phyloP scores from a whole-genome alignment of 1,140 invertebrate species.

The Mylabris phalerata region DNA sequence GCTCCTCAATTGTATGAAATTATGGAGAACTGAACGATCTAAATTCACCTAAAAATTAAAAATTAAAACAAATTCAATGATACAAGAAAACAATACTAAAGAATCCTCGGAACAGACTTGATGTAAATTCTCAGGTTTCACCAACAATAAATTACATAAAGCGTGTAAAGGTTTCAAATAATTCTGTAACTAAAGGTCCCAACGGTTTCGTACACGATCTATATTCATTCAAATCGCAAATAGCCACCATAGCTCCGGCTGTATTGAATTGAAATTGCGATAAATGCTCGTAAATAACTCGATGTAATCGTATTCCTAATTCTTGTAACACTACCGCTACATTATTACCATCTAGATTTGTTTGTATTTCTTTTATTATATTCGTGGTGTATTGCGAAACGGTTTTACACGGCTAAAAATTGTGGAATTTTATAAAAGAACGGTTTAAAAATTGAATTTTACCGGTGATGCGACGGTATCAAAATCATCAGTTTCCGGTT shows the following conservation, averaged over 20 bases:
- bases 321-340: constrained; percentile 79
- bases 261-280: constrained; percentile 94
- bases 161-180: constrained; percentile 95
- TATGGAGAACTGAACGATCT: constrained; percentile 78
- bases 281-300: constrained; percentile 93
- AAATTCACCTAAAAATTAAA: constrained; percentile 65
- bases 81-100: constrained; percentile 56
- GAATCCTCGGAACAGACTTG: constrained; percentile 93
- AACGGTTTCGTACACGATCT: constrained; percentile 54
- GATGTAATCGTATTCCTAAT: constrained; percentile 83
- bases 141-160: constrained; percentile 90
- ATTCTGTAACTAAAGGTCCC: constrained; percentile 68
- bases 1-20: constrained; percentile 87
- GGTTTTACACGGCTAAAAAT: constrained; percentile 72
- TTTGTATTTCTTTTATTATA: constrained; percentile 71
- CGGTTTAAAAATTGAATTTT: constrained; percentile 26
- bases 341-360: constrained; percentile 90
- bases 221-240: constrained; percentile 97
- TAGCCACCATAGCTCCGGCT: constrained; percentile 92
- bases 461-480: constrained; percentile 69
- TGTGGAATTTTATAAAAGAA: not conserved
- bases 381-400: constrained; percentile 79
- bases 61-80: constrained; percentile 1
- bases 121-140: constrained; percentile 92
- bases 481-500: constrained; percentile 76